phyloP scores from a whole-genome alignment of 2,888 invertebrate species.

The Euspilapteryx auroguttella region DNA sequence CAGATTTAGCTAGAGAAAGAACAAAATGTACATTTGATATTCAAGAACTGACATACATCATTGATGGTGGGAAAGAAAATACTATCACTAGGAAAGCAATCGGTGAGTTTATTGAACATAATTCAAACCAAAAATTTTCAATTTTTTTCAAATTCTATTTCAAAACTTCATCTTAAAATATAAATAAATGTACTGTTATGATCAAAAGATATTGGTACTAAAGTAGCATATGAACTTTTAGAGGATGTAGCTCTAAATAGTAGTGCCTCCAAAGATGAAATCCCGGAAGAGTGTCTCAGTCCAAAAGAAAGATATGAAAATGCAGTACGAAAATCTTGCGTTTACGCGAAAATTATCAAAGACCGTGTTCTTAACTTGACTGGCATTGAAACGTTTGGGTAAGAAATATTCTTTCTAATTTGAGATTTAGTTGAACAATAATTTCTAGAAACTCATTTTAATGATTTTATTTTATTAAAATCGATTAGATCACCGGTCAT shows the following conservation, averaged over 20 bases:
- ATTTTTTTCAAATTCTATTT: too few relatives aligned
- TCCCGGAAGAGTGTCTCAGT: constrained; percentile 73
- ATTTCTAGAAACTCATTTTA: too few relatives aligned
- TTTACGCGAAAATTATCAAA: constrained; percentile 68
- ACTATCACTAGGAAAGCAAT: constrained; percentile 62
- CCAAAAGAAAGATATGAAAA: constrained; percentile 80
- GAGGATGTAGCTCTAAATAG: constrained; percentile 37
- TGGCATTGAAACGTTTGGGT: constrained; percentile 74
- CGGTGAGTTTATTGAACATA: too few relatives aligned
- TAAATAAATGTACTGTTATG: too few relatives aligned
- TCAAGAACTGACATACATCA: constrained; percentile 72
- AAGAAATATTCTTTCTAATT: too few relatives aligned
- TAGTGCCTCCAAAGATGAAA: constrained; percentile 61
- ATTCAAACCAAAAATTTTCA: too few relatives aligned
- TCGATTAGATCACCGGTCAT: constrained; percentile 17
- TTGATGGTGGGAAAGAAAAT: constrained; percentile 71
- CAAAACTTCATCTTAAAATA: too few relatives aligned
- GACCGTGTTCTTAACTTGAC: constrained; percentile 67
- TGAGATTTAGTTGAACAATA: too few relatives aligned
- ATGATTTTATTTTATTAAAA: too few relatives aligned
- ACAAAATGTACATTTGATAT: constrained; percentile 70
- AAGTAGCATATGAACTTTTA: constrained; percentile 13
- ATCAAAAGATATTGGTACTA: too few relatives aligned
- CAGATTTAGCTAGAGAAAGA: constrained; percentile 69
- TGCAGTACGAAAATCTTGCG: constrained; percentile 69